These are phyloP conservation scores for Omphaloscelis lunosa DNA, from an alignment of 2,888 invertebrate genomes.

Conservation along the genomic window DNA sequence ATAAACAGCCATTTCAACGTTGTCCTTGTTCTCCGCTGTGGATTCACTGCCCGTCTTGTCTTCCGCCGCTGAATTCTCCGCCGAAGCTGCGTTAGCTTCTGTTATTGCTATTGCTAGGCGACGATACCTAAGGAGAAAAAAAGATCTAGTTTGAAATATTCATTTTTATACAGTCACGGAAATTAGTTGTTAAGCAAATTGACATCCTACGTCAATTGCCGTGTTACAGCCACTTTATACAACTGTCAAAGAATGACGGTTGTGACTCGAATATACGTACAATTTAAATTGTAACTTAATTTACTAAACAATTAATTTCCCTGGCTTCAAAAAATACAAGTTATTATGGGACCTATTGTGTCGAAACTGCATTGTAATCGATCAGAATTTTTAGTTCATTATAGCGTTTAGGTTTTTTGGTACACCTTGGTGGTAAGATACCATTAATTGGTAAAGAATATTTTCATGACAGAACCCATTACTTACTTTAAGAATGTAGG, in stretches of 20 bases:
- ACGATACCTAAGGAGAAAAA: constrained; percentile 85
- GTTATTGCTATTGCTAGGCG: constrained; percentile 86
- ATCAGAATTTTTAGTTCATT: neutral
- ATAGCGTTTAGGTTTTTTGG: neutral
- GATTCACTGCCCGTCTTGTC: constrained; percentile 76
- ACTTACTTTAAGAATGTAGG: neutral
- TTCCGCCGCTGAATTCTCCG: constrained; percentile 78
- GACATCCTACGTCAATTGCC: neutral
- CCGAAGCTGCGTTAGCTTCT: constrained; percentile 79
- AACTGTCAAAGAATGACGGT: neutral
- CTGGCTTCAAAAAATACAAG: neutral
- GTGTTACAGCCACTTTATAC: neutral
- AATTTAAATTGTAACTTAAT: too few species aligned
- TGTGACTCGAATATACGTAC: neutral
- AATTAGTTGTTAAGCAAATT: neutral
- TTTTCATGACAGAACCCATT: neutral
- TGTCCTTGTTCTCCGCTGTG: constrained; percentile 77
- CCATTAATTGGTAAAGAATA: neutral
- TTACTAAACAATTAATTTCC: neutral
- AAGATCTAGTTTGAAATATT: neutral
- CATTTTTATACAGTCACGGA: neutral
- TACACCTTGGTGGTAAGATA: neutral
- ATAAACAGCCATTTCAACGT: constrained; percentile 80
- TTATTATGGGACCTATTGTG: neutral
- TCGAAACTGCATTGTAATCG: neutral